Evolutionary conservation across 64 coral and sea anemone species (phyloP), one percentile per base, ranked within the genome.

Genomic region (Actinia tenebrosa): DNA sequence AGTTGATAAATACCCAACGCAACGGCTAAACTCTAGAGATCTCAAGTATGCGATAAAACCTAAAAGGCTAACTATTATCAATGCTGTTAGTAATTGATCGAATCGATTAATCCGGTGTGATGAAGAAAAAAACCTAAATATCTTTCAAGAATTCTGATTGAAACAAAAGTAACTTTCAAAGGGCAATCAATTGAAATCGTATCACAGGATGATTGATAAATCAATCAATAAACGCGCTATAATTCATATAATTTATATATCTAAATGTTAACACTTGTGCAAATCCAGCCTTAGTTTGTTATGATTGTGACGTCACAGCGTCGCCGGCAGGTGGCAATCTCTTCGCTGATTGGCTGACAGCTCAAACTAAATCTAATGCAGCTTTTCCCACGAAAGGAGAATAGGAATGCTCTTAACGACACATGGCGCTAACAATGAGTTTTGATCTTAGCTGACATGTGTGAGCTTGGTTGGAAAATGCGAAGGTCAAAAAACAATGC

Each of bases 321-420:
- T 23, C 27, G 13, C 54, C 37, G n/a, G 44, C 89, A 91, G 89
- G 89, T 91, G 89, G 89, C 83, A 25, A 23, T 17, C 26, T 79
- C 17, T 37, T 7, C 16, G 13, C 83, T 86, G 89, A 91, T 91
- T 91, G 89, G 89, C 45, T 45, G 50, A 44, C 71, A 56, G 8
- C 22, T 85, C 58, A 83, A 53, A 30, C 72, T 60, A 85, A 91
- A 64, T 83, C 61, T 83, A 55, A 56, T 46, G 71, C 1, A 85
- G 84, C 84, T 37, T 58, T 91, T 91, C 89, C 89, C 89, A 91
- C 89, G 89, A 81, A 81, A 20, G 53, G 88, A 85, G 84, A 84
- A 91, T 85, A 91, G 84, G 46, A 64, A 80, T 62, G 84, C 55
- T 52, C 83, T 91, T 91, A 63, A 91, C 60, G 20, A 91, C 89